These are phyloP conservation scores for Ceyx margarethae DNA, from an alignment of 2,113 vertebrate species.

Conservation along the genomic window DNA sequence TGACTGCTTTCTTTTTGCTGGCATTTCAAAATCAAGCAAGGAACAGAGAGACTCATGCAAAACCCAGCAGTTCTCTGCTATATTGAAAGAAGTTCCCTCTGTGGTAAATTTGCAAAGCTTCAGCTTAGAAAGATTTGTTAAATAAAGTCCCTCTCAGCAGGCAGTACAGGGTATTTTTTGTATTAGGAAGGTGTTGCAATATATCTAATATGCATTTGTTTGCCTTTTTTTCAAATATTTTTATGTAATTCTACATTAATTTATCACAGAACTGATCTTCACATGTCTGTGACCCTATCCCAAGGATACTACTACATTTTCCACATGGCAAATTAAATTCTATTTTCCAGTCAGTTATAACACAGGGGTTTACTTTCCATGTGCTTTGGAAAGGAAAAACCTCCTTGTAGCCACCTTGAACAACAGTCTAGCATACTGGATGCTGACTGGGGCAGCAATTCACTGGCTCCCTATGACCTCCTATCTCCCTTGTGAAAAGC, in stretches of 20 bases:
- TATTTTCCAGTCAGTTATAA: neutral
- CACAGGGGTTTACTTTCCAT: neutral
- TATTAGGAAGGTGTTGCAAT: neutral
- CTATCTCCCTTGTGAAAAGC: neutral
- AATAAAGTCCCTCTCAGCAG: constrained; percentile 1
- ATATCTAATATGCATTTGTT: neutral
- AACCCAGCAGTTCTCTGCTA: neutral
- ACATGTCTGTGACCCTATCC: neutral
- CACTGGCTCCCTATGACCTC: neutral
- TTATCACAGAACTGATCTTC: neutral
- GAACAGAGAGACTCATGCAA: neutral
- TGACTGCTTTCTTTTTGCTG: neutral
- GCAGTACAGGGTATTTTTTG: neutral
- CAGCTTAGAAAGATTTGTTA: neutral
- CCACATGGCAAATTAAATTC: neutral
- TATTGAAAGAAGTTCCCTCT: neutral
- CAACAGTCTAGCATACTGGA: neutral
- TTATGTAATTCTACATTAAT: neutral
- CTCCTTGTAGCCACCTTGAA: neutral
- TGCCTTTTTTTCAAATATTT: neutral
- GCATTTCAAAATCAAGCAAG: neutral
- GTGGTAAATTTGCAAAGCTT: neutral
- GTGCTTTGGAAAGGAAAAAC: neutral
- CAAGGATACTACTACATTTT: neutral
- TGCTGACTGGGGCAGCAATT: neutral